Base-by-base conservation (phyloP, 2,113 vertebrate species). In the Caranx ignobilis region DNA sequence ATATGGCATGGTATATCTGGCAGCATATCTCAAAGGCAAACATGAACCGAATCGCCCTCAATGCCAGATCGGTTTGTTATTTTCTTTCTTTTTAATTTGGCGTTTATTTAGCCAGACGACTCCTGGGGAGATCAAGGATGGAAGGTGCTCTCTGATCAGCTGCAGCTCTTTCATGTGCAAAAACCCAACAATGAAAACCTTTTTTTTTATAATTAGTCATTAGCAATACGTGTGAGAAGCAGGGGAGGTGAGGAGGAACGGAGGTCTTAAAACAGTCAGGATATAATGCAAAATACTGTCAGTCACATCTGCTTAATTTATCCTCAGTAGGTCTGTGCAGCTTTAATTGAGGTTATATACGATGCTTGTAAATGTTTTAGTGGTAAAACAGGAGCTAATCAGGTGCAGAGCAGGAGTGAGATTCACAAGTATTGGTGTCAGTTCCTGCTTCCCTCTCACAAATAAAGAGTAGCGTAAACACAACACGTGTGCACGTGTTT, bases 291-390 rank as follows among this genome's bases (percentile, higher is more conserved):
- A 16, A 52, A 9, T 26, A 15, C 7, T 55, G 15, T 45, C 19
- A 15, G 8, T 55, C n/a, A 32, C 1, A 31, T 48, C 19, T 45
- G 11, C 4, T 59, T 34, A 7, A 64, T 43, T 39, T 21, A 65
- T 37, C 52, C 45, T 55, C n/a, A 31, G 11, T 15, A 11, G 19
- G 9, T 32, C 10, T 37, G 11, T 56, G 41, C 10, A 12, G 32
- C 10, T 43, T 64, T 32, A 5, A 37, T 32, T 52, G 50, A 75
- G n/a, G 60, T 9, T 15, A 39, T 37, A 21, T 54, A 63, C 11
- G 18, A 11, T 63, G 34, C 11, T 12, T 6, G 60, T 55, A 19
- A 52, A 79, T 70, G 10, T 73, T 85, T 64, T 26, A 82, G 39
- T 57, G 15, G n/a, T 41, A 16, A 37, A 68, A 12, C 5, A 63